Evolutionary conservation across 2,888 invertebrate genomes (phyloP).

Genomic region (Drosophila tanythrix): DNA sequence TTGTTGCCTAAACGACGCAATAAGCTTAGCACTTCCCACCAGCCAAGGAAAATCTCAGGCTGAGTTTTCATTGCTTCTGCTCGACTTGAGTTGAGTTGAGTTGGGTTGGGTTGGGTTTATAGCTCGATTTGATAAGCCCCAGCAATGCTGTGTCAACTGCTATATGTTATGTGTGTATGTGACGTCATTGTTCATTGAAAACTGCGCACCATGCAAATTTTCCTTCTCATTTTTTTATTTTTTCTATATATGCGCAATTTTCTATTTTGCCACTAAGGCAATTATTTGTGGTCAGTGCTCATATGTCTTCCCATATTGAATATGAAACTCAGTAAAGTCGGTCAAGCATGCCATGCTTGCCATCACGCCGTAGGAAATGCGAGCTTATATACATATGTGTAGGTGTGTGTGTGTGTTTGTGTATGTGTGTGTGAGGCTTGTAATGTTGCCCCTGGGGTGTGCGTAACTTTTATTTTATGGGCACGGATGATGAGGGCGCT

Average conservation of each 20-base stretch:
- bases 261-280: conserved; percentile 58
- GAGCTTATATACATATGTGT: conserved; percentile 4
- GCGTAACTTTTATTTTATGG: conserved; percentile 82
- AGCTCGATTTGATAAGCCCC: conserved; percentile 67
- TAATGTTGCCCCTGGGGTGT: conserved; percentile 76
- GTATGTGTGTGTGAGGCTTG: conserved; percentile 25
- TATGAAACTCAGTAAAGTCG: conserved; percentile 40
- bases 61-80: conserved; percentile 75
- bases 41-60: conserved; percentile 30
- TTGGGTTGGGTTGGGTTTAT: conserved; percentile 39
- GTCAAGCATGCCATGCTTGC: conserved; percentile 63
- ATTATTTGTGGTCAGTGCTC: conserved; percentile 74
- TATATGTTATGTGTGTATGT: conserved; percentile 33
- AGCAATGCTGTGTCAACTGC: conserved; percentile 51
- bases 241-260: conserved; percentile 45
- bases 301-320: conserved; percentile 65
- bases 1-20: conserved; percentile 78
- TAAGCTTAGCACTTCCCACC: conserved; percentile 73
- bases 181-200: conserved; percentile 77
- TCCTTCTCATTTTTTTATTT: conserved; percentile 1
- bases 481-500: conserved; percentile 74
- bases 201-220: conserved; percentile 74
- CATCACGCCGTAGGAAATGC: conserved; percentile 31
- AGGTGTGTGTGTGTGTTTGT: conserved; percentile 3
- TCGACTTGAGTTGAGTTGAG: conserved; percentile 63